Percentiles rank a stretch among this genome's conserved stretches.
phyloP scores from a whole-genome alignment of 2,797 vertebrate genomes.

The Peromyscus melanophrys region DNA sequence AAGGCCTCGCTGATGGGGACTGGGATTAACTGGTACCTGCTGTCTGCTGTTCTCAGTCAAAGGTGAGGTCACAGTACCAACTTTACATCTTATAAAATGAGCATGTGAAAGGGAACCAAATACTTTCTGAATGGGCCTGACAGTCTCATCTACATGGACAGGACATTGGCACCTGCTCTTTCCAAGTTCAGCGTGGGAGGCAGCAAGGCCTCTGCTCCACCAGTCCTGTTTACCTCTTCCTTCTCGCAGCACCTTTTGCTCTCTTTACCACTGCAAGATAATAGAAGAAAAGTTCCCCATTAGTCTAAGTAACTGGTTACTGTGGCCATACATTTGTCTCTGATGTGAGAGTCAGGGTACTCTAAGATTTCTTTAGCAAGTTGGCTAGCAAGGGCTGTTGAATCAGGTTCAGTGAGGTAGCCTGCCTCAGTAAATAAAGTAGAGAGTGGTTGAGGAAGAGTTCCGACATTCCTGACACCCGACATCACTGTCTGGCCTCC shows the following conservation, averaged over 20 bases:
- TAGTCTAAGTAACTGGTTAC: neutral
- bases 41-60: neutral
- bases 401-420: neutral
- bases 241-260: too few relatives aligned
- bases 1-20: neutral
- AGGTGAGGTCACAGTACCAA: neutral
- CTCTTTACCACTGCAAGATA: neutral
- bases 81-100: neutral
- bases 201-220: neutral
- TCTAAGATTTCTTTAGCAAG: neutral
- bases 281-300: neutral
- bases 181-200: neutral
- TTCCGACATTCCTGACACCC: neutral
- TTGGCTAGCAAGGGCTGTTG: neutral
- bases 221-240: neutral
- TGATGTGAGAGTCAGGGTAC: neutral
- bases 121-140: neutral
- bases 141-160: neutral
- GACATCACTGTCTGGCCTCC: neutral
- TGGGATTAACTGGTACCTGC: neutral
- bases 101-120: neutral
- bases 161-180: neutral
- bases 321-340: neutral
- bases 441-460: neutral
- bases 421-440: neutral